Evolutionary conservation across 2,113 vertebrate species (phyloP), one percentile per base, ranked within the genome.

Genomic region (Theristicus caerulescens): DNA sequence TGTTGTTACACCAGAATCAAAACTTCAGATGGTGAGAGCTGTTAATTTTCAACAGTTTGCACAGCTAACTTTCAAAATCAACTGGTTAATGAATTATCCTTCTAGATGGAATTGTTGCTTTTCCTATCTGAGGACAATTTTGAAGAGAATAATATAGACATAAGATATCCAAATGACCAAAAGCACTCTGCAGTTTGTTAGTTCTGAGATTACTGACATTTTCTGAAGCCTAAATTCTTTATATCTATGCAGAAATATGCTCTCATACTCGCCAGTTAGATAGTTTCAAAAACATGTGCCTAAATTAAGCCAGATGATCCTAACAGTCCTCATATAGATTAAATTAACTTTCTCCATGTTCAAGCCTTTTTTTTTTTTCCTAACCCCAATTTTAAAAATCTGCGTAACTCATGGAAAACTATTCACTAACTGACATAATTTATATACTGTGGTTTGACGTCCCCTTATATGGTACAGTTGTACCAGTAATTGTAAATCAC

Each of bases 21-120:
- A 71, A 40, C 62, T 80, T 83, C 22, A 71, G 57, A 38, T 11
- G 14, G 44, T 7, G 31, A 47, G 26, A 83, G 80, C 11, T 94
- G 82, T 94, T 94, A 94, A 94, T 95, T 92, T 96, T 96, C 94
- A 96, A 95, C 76, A 88, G 79, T 86, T 69, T 73, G 40, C 70
- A 82, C 18, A 54, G 66, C 46, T 55, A 42, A 76, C 66, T 90
- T 95, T 82, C 88, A 93, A 95, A 90, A 94, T 46, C 76, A 83
- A 74, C 76, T 71, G 59, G 90, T 90, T 94, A 92, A 93, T 95
- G 76, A 96, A 69, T 86, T 82, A 86, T 93, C 71, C 26, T 62
- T 36, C 40, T 16, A 24, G 21, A 81, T 21, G 18, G 57, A 31
- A 74, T 7, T 67, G 25, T 16, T 86, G 72, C 57, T 67, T 71